Evolutionary conservation across 2,797 vertebrate genomes (phyloP), one percentile per base, ranked within the genome.

Genomic region (Discoglossus pictus): DNA sequence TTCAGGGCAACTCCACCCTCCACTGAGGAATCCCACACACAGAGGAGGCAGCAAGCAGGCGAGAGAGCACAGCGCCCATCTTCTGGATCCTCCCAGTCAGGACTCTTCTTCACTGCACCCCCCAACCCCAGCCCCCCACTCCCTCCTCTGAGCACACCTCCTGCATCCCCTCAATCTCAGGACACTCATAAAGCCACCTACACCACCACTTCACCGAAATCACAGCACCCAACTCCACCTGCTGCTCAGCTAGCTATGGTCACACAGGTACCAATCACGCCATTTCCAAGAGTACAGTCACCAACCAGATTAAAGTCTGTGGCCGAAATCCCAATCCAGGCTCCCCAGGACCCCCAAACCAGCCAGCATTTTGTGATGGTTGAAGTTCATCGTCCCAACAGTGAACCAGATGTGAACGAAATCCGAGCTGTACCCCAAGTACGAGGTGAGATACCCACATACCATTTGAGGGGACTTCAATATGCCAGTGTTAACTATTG

Each of bases 391-490:
- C 91, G 90, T 39, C 93, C 92, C 2, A 96, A 98, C 69, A 91
- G 93, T 0, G 97, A 99, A 77, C 96, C 96, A 0, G 96, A 98
- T 0, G 92, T 98, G 76, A 99, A 99, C 0, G 95, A 98, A 88
- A 93, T 98, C 69, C 90, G 94, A 17, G 90, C 93, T 0, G 83
- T 99, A 71, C 97, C 96, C 40, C 94, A 95, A 75, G 83, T 90
- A 1, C 87, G 94, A 94, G 93, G 97, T 97, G 77, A 83, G 92
- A 48, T 8, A 20, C 5, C 8, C 18, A 15, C 21, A 40, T 12
- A 9, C 9, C 43, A 3, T 4, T 4, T 4, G 27, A 31, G 27
- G 27, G 27, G n/a, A 31, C 27, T 8, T n/a, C 27, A 4, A 8
- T 31, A 4, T 31, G 27, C 8, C 27, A 31, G 27, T 31, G 27